A percentile compares a stretch with the other conserved stretches of the same genome.
These are phyloP conservation scores for Embidobia sp. DNA, from an alignment of 2,888 invertebrate genomes.

Conservation along the genomic window DNA sequence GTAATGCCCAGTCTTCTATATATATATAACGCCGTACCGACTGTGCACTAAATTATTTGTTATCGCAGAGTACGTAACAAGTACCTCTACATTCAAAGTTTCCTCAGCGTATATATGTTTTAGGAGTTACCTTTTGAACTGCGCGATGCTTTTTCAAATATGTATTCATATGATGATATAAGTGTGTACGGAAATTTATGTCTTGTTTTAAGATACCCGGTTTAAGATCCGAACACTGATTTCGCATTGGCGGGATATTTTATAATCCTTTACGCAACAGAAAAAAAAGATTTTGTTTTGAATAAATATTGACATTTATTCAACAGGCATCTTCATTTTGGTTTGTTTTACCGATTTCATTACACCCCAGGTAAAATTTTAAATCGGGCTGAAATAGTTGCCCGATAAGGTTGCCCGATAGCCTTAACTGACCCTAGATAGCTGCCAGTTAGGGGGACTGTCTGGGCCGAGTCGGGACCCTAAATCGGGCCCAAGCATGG, in stretches of 20 bases:
- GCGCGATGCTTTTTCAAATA: slow-evolving; percentile 40
- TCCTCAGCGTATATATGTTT: slow-evolving; percentile 39
- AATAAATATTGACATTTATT: too few species aligned
- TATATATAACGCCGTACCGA: slow-evolving; percentile 46
- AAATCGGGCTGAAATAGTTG: too few species aligned
- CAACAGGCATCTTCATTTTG: too few species aligned
- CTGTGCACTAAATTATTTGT: slow-evolving; percentile 62
- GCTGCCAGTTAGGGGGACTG: too few species aligned
- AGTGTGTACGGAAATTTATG: slow-evolving; percentile 19
- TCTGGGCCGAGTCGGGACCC: too few species aligned
- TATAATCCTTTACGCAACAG: too few species aligned
- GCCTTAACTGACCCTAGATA: too few species aligned
- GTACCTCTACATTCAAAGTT: slow-evolving; percentile 56
- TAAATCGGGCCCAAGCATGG: too few species aligned
- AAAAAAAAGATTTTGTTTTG: too few species aligned
- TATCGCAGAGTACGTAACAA: slow-evolving; percentile 51
- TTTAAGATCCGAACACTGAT: slow-evolving; percentile 16
- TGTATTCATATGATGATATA: slow-evolving; percentile 23
- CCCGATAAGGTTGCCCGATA: too few species aligned
- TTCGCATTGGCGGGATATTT: background rate
- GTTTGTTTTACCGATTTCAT: too few species aligned
- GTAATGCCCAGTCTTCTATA: slow-evolving; percentile 38
- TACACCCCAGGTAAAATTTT: too few species aligned
- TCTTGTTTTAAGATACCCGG: background rate
- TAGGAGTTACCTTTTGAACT: slow-evolving; percentile 52